Conservation (phyloP, 2,113 vertebrate species). For the Xiphophorus couchianus region DNA sequence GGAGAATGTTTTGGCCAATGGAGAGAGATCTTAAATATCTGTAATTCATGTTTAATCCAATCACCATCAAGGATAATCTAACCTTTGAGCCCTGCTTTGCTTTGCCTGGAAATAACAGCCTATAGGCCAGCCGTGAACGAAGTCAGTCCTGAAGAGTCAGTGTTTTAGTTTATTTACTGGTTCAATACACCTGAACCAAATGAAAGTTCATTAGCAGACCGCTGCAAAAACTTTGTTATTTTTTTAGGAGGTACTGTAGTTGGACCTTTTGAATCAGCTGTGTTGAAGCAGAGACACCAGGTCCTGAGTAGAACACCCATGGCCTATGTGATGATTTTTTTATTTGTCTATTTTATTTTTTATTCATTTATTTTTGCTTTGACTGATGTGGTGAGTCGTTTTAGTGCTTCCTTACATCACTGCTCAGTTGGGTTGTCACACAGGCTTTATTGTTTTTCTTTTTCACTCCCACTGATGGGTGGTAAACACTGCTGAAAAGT, state of each 20-base stretch:
- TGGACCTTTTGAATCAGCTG: too few relatives aligned
- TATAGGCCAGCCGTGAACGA: background rate
- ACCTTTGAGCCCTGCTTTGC: background rate
- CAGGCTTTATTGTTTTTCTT: conserved; percentile 24
- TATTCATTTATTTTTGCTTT: background rate
- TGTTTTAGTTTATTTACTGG: too few relatives aligned
- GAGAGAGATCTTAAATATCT: background rate
- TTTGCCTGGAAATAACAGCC: background rate
- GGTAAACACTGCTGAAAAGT: conserved; percentile 32
- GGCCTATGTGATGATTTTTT: background rate
- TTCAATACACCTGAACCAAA: too few relatives aligned
- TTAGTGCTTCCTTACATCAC: conserved; percentile 15
- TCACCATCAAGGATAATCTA: background rate
- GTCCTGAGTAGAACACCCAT: too few relatives aligned
- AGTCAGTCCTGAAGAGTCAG: too few relatives aligned
- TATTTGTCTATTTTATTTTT: background rate
- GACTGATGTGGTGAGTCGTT: background rate
- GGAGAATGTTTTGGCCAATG: background rate
- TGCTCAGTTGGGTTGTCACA: conserved; percentile 37
- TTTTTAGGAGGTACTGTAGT: too few relatives aligned
- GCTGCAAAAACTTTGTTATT: too few relatives aligned
- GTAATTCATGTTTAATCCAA: background rate
- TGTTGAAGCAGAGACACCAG: too few relatives aligned
- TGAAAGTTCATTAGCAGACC: too few relatives aligned
- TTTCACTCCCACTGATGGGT: conserved; percentile 30